Conservation (phyloP, 1,140 invertebrate species). For the Papilio xuthus region DNA sequence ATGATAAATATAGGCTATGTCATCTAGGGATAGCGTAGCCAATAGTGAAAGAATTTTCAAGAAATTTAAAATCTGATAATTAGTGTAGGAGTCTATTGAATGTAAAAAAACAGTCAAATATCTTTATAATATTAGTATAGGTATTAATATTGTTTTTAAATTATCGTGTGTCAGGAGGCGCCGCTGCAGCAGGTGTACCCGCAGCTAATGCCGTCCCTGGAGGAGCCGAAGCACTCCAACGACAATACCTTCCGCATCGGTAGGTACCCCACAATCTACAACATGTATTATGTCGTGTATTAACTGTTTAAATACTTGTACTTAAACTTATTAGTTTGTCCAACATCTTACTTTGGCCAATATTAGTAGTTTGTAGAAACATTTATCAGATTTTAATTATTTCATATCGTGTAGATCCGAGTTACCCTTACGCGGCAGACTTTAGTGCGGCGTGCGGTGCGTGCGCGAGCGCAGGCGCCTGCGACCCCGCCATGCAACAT, state of each 20-base stretch:
- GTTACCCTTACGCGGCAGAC: slow-evolving; percentile 65
- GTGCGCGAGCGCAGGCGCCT: slow-evolving; percentile 51
- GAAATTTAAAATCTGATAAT: too few species aligned
- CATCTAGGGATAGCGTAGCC: too few species aligned
- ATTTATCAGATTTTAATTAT: background rate
- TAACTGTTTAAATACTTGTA: background rate
- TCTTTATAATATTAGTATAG: too few species aligned
- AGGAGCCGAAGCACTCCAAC: slow-evolving; percentile 54
- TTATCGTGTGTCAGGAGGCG: slow-evolving; percentile 49
- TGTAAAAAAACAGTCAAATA: too few species aligned
- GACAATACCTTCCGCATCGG: slow-evolving; percentile 66
- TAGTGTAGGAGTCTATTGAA: too few species aligned
- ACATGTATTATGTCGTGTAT: slow-evolving; percentile 27
- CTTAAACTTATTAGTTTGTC: background rate
- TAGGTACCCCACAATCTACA: too few species aligned
- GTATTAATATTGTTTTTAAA: too few species aligned
- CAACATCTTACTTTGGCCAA: too few species aligned
- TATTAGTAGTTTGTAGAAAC: too few species aligned
- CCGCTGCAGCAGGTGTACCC: slow-evolving; percentile 57
- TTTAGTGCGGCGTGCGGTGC: slow-evolving; percentile 58
- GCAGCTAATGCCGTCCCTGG: slow-evolving; percentile 45
- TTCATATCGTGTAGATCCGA: slow-evolving; percentile 55
- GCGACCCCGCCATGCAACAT: slow-evolving; percentile 49
- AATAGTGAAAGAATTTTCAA: too few species aligned
- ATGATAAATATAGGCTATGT: too few species aligned